Evolutionary conservation across 2,113 vertebrate species (phyloP).

Genomic region (Platanista minor): DNA sequence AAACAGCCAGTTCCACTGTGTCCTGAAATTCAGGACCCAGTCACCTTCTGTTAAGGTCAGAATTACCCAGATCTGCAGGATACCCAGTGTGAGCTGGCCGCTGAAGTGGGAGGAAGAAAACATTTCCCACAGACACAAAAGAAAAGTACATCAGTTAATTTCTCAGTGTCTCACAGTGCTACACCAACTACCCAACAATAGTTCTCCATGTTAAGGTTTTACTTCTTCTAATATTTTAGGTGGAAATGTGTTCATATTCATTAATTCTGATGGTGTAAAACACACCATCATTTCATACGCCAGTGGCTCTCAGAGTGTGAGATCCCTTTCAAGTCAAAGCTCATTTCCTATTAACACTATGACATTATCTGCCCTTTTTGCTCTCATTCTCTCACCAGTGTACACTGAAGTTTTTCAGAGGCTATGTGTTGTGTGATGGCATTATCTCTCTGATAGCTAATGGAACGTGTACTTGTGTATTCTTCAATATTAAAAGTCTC

Average conservation of each 20-base stretch:
- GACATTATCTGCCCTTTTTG: neutral
- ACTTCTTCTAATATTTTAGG: neutral
- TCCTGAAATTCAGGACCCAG: neutral
- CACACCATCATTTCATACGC: neutral
- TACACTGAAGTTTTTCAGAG: neutral
- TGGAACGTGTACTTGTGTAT: neutral
- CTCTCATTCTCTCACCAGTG: neutral
- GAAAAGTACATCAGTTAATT: neutral
- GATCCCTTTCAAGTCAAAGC: neutral
- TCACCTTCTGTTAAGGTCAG: neutral
- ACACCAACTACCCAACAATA: neutral
- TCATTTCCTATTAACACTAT: neutral
- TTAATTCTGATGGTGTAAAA: neutral
- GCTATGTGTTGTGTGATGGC: neutral
- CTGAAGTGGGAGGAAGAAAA: neutral
- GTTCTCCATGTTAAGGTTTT: neutral
- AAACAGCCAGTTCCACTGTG: neutral
- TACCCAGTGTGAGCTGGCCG: neutral
- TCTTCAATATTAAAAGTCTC: neutral
- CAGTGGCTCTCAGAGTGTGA: neutral
- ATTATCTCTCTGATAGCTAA: neutral
- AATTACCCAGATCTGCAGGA: neutral
- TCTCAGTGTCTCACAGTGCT: neutral
- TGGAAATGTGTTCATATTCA: neutral
- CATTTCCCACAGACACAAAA: neutral